Base-by-base conservation (phyloP, 2,888 invertebrate species). In the Sceliomorpha sp. region DNA sequence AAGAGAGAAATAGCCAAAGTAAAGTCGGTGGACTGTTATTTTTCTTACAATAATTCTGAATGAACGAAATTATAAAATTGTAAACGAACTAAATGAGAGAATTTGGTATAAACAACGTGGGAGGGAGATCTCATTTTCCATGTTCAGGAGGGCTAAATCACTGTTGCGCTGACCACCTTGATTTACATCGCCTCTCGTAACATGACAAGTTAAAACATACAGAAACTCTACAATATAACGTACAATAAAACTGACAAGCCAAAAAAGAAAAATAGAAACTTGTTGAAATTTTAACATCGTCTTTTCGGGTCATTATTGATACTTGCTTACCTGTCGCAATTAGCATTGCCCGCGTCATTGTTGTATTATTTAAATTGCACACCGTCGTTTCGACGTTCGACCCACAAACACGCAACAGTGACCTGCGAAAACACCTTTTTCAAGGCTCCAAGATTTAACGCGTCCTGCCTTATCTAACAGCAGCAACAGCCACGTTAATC, bases 401-500 rank as follows among this genome's bases (percentile, higher is more conserved):
- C 67, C 67, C 45, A 59, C 53, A 67, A 64, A 59, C 58, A 53
- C n/a, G 53, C 10, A 17, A 20, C 37, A 60, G 56, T 58, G 69
- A 69, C 60, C 60, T 34, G 60, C 60, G 60, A 60, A 64, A 70
- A 66, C 64, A 70, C 70, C 66, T 70, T 70, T 62, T 58, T 68
- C 53, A 59, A 60, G 63, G 71, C 47, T 62, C 51, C 59, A 59
- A 51, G 59, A 66, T 69, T 62, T 58, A 70, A 73, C 68, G 51
- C 59, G 50, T 48, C 50, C 32, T 48, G 68, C 60, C 73, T 62
- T 66, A 66, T 70, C 62, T 45, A 56, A 40, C 66, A 59, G 64
- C 48, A 53, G 60, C 56, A 60, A n/a, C n/a, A n/a, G n/a, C n/a
- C n/a, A 48, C 53, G 63, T 53, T 75, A 75, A 73, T 75, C 72